A percentile compares a stretch with the other conserved stretches of the same genome.
Evolutionary conservation across 92 coral and sea anemone genomes (phyloP).

Genomic region (Hydrozoanthus gracilis): DNA sequence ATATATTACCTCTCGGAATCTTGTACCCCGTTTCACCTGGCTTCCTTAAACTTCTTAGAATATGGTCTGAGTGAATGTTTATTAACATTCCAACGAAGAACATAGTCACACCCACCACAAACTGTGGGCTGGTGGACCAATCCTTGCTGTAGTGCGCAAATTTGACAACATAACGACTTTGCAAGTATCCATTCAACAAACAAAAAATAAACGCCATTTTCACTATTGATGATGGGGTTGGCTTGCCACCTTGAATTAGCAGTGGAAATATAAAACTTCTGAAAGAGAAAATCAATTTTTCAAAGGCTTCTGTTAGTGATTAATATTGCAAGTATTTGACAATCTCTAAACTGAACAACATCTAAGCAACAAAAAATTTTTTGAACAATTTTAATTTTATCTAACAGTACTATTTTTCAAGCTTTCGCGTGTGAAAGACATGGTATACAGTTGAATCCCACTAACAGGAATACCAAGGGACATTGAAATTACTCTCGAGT

Average conservation of each 20-base stretch:
- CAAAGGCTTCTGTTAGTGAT: neutral
- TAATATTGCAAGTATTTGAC: neutral
- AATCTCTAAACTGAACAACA: neutral
- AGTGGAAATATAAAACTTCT: conserved; percentile 87
- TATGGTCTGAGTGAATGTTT: conserved; percentile 87
- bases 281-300: neutral
- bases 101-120: conserved; percentile 66
- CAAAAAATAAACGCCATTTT: conserved; percentile 69
- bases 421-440: too few relatives aligned
- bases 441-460: too few relatives aligned
- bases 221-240: conserved; percentile 74
- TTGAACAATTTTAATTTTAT: too few relatives aligned
- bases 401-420: too few relatives aligned
- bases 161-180: conserved; percentile 73
- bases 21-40: conserved; percentile 95
- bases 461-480: too few relatives aligned
- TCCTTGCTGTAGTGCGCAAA: conserved; percentile 69
- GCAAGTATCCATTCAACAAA: conserved; percentile 78
- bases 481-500: too few relatives aligned
- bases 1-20: conserved; percentile 82
- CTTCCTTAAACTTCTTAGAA: conserved; percentile 79
- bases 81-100: conserved; percentile 84
- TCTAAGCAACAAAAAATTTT: too few relatives aligned
- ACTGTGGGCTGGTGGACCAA: conserved; percentile 74
- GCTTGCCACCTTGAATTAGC: conserved; percentile 85